Percentiles rank a stretch among this genome's conserved stretches.
phyloP scores from a whole-genome alignment of 2,888 invertebrate species.

The Hymenopus coronatus region DNA sequence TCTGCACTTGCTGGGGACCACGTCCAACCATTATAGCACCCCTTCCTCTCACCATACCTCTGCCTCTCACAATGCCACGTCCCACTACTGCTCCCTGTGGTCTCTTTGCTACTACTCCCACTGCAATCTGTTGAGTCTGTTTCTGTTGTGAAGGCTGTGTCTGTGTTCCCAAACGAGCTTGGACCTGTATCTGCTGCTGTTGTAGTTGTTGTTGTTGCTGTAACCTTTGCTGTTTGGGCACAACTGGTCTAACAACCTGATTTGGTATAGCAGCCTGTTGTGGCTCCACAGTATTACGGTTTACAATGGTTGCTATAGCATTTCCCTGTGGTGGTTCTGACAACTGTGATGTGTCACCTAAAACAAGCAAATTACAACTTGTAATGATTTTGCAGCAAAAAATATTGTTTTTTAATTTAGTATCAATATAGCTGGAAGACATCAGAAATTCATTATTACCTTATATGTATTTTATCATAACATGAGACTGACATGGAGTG shows the following conservation, averaged over 20 bases:
- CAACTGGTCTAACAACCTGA: not conserved
- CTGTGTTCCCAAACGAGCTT: not conserved
- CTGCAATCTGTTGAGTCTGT: not conserved
- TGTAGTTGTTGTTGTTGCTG: not conserved
- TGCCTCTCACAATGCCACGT: not conserved
- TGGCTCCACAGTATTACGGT: constrained; percentile 33
- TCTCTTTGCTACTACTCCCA: not conserved
- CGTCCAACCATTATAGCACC: not conserved
- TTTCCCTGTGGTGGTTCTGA: constrained; percentile 28
- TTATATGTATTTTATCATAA: too few species aligned
- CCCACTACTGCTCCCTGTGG: not conserved
- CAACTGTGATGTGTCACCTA: not conserved
- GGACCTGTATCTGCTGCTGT: not conserved
- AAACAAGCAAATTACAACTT: not conserved
- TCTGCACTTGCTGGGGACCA: not conserved
- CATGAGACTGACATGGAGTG: too few species aligned
- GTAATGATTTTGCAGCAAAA: too few species aligned
- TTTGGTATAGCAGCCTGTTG: not conserved
- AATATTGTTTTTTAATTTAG: too few species aligned
- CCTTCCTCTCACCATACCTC: constrained; percentile 9
- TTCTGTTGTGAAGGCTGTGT: not conserved
- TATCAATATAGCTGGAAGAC: too few species aligned
- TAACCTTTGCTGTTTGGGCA: not conserved
- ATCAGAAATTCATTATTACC: too few species aligned
- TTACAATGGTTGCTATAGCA: constrained; percentile 35